Evolutionary conservation across 2,888 invertebrate species (phyloP).

Genomic region (Sphinx pinastri): DNA sequence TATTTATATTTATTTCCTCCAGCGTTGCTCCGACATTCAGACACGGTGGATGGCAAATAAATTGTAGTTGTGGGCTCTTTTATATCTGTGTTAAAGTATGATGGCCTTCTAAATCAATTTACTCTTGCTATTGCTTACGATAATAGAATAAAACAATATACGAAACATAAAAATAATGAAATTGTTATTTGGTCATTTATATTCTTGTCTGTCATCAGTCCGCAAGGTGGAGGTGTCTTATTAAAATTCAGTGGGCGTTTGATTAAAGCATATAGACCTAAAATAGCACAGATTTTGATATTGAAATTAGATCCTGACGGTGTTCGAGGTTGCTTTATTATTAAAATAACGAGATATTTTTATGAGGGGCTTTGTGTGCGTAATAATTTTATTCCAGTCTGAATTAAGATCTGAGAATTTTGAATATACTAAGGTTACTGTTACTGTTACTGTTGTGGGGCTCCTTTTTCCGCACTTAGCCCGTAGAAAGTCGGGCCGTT

Average conservation of each 20-base stretch:
- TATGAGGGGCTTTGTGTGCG: neutral
- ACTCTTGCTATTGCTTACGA: slow-evolving; percentile 28
- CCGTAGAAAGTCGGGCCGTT: too few species aligned
- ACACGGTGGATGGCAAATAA: slow-evolving; percentile 56
- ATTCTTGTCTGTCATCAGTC: neutral
- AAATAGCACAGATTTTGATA: neutral
- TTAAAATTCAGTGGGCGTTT: neutral
- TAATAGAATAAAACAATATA: slow-evolving; percentile 1
- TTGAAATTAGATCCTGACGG: neutral
- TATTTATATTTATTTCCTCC: slow-evolving; percentile 72
- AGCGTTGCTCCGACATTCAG: slow-evolving; percentile 49
- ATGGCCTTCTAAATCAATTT: slow-evolving; percentile 42
- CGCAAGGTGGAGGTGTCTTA: neutral
- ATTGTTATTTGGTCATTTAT: slow-evolving; percentile 10
- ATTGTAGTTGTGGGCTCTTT: slow-evolving; percentile 53
- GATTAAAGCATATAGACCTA: neutral
- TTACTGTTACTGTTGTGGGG: too few species aligned
- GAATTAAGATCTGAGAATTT: too few species aligned
- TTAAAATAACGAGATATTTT: neutral
- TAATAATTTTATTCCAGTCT: neutral
- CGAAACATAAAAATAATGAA: neutral
- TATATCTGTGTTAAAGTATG: slow-evolving; percentile 41
- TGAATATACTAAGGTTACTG: too few species aligned
- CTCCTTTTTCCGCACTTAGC: too few species aligned
- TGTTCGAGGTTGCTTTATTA: neutral